phyloP scores from a whole-genome alignment of 2,888 invertebrate genomes.

The Gandaritis pyraliata region DNA sequence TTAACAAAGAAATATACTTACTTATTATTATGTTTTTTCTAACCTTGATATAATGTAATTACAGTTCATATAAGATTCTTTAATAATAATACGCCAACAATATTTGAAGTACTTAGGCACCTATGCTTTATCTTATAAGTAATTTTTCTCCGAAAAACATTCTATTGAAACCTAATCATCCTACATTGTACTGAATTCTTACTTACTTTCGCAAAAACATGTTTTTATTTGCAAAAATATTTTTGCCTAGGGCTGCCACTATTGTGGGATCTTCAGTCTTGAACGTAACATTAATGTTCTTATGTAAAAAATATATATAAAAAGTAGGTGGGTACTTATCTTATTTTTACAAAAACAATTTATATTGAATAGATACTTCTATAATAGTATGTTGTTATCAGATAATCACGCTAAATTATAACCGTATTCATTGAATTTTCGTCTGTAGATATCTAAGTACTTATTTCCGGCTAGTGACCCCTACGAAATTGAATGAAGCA shows the following conservation, averaged over 20 bases:
- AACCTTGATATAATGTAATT: neutral
- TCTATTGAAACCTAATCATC: slow-evolving; percentile 3
- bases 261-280: no score
- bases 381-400: neutral
- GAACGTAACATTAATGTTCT: no score
- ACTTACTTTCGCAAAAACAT: neutral
- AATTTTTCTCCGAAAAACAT: neutral
- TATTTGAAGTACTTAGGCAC: no score
- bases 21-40: no score
- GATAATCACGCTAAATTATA: slow-evolving; percentile 22
- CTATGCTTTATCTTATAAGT: neutral
- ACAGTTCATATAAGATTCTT: neutral
- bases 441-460: slow-evolving; percentile 22
- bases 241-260: neutral
- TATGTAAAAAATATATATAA: no score
- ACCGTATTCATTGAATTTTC: slow-evolving; percentile 11
- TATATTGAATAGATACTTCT: no score
- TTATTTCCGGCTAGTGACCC: slow-evolving; percentile 38
- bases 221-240: neutral
- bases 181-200: neutral
- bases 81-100: neutral
- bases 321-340: no score
- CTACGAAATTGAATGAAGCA: slow-evolving; percentile 41
- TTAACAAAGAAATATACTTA: no score
- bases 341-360: no score